A percentile compares a stretch with the other conserved stretches of the same genome.
These are phyloP conservation scores for Hydriomena furcata DNA, from an alignment of 2,888 invertebrate species.

Conservation along the genomic window DNA sequence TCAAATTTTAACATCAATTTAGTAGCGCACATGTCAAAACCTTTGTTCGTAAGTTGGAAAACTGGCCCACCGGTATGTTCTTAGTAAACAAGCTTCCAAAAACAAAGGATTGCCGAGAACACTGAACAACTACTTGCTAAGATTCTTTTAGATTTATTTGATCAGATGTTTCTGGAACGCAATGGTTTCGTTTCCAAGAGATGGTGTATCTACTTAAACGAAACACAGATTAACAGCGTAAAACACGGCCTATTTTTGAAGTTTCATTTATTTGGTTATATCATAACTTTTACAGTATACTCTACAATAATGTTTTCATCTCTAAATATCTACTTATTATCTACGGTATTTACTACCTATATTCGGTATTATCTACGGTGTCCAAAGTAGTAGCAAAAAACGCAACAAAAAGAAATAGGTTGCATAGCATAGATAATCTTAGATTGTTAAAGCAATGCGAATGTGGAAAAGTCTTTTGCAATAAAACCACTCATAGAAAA, in stretches of 20 bases:
- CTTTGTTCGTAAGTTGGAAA: constrained; percentile 7
- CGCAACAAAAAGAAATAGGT: no score
- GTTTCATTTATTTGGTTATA: constrained; percentile 29
- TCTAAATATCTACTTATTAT: no score
- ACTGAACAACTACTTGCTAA: constrained; percentile 30
- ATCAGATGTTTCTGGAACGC: constrained; percentile 69
- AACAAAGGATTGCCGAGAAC: constrained; percentile 46
- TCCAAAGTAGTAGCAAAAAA: no score
- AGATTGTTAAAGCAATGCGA: no score
- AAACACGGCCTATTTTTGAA: constrained; percentile 40
- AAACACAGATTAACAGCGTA: constrained; percentile 45
- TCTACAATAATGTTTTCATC: no score
- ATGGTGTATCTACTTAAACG: constrained; percentile 47
- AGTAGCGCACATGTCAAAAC: not conserved
- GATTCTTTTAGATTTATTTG: constrained; percentile 73
- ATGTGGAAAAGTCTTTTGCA: no score
- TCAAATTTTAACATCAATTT: no score
- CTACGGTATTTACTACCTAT: no score
- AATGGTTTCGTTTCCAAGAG: constrained; percentile 47
- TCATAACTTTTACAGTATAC: constrained; percentile 30
- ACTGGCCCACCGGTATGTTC: constrained; percentile 8
- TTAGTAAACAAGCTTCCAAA: constrained; percentile 24
- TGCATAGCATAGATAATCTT: no score
- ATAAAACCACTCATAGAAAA: no score
- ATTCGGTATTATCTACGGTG: no score